Percentiles rank a stretch among this genome's conserved stretches.
Evolutionary conservation across 2,888 invertebrate genomes (phyloP).

Genomic region (Chirona hameri): DNA sequence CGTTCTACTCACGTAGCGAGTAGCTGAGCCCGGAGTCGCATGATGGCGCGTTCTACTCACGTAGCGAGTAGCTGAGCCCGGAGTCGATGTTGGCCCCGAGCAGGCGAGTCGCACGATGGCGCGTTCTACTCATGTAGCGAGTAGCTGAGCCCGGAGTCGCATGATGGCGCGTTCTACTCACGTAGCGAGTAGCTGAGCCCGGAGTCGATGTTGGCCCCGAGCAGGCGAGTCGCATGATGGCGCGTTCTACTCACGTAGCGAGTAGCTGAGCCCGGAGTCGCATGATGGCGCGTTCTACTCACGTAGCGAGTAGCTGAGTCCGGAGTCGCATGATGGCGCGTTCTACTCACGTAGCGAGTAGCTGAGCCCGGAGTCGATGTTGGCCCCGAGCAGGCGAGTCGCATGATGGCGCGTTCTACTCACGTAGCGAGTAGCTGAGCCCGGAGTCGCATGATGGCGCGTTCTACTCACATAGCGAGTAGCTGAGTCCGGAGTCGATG

Average conservation of each 20-base stretch:
- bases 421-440: conserved; percentile 52
- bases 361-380: conserved; percentile 91
- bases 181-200: conserved; percentile 60
- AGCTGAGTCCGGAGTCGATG: conserved; percentile 87
- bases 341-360: conserved; percentile 26
- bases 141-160: conserved; percentile 79
- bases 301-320: conserved; percentile 56
- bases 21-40: conserved; percentile 84
- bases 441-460: conserved; percentile 99
- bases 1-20: conserved; percentile 23
- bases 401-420: too few relatives aligned
- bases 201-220: conserved; percentile 96
- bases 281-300: conserved; percentile 83
- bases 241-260: conserved; percentile 12
- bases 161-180: conserved; percentile 80
- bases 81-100: conserved; percentile 97
- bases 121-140: conserved; percentile 11
- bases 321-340: conserved; percentile 98
- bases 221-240: too few relatives aligned
- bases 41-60: conserved; percentile 73
- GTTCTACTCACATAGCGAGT: conserved; percentile 23
- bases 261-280: conserved; percentile 77
- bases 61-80: conserved; percentile 60
- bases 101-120: too few relatives aligned
- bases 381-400: conserved; percentile 89